Conservation (phyloP, 2,113 vertebrate genomes). For the Bubo blakistoni region DNA sequence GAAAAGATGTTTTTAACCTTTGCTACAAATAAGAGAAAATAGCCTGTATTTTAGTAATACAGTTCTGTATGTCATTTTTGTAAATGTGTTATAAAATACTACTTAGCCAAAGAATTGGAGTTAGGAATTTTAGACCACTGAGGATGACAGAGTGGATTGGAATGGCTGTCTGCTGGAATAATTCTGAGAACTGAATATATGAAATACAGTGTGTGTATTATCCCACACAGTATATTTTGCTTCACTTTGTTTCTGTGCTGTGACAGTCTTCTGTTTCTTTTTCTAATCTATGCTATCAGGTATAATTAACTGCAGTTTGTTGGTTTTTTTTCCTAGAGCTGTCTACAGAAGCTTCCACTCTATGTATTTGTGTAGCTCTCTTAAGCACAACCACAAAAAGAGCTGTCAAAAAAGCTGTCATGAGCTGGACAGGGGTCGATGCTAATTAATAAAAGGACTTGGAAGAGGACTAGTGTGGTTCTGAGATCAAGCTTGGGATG, state of each 20-base stretch:
- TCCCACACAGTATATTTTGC: background rate
- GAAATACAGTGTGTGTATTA: background rate
- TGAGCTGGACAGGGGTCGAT: background rate
- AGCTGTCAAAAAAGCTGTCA: background rate
- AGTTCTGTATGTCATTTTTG: background rate
- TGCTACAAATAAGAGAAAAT: background rate
- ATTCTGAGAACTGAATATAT: background rate
- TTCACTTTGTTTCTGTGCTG: background rate
- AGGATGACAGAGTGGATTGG: background rate
- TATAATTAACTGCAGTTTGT: background rate
- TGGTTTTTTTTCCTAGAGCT: background rate
- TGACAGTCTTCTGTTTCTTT: background rate
- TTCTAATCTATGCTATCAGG: background rate
- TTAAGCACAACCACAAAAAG: background rate
- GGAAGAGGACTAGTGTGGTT: background rate
- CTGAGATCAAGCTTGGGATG: background rate
- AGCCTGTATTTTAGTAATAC: background rate
- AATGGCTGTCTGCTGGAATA: background rate
- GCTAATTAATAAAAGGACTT: constrained; percentile 15
- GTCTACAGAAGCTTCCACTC: background rate
- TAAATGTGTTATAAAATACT: background rate
- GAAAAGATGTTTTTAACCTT: background rate
- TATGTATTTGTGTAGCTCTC: background rate
- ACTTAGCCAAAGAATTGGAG: background rate
- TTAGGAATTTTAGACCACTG: background rate